phyloP scores from a whole-genome alignment of 2,797 vertebrate genomes.

The Trematomus bernacchii region DNA sequence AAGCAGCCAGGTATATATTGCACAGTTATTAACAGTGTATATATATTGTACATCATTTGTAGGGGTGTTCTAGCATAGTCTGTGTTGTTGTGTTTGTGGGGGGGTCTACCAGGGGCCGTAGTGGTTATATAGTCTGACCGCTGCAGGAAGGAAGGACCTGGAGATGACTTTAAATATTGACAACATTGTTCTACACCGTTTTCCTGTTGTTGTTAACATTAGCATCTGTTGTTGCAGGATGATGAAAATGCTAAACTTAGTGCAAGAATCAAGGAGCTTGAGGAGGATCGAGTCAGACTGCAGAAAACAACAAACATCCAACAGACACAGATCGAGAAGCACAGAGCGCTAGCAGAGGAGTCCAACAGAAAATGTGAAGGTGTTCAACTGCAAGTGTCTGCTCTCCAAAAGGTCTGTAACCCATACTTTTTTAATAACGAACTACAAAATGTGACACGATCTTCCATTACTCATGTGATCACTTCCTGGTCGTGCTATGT shows the following conservation, averaged over 20 bases:
- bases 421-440: constrained; percentile 8
- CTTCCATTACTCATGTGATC: neutral
- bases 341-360: constrained; percentile 88
- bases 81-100: too few relatives aligned
- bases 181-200: neutral
- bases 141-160: too few relatives aligned
- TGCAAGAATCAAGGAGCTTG: constrained; percentile 86
- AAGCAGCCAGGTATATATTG: too few relatives aligned
- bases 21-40: too few relatives aligned
- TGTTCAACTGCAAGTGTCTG: constrained; percentile 88
- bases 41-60: too few relatives aligned
- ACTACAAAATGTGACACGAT: neutral
- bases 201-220: too few relatives aligned
- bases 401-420: constrained; percentile 85
- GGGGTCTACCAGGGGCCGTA: too few relatives aligned
- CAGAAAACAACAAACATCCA: constrained; percentile 86
- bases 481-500: constrained; percentile 9
- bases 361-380: constrained; percentile 86
- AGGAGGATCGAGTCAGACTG: constrained; percentile 88
- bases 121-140: too few relatives aligned
- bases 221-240: constrained; percentile 81
- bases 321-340: constrained; percentile 91
- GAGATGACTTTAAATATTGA: neutral
- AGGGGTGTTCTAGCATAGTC: too few relatives aligned
- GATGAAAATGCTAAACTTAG: constrained; percentile 89